Percentiles rank a stretch among this genome's conserved stretches.
Conservation (phyloP, 2,113 vertebrate genomes). For the Anoplopoma fimbria region DNA sequence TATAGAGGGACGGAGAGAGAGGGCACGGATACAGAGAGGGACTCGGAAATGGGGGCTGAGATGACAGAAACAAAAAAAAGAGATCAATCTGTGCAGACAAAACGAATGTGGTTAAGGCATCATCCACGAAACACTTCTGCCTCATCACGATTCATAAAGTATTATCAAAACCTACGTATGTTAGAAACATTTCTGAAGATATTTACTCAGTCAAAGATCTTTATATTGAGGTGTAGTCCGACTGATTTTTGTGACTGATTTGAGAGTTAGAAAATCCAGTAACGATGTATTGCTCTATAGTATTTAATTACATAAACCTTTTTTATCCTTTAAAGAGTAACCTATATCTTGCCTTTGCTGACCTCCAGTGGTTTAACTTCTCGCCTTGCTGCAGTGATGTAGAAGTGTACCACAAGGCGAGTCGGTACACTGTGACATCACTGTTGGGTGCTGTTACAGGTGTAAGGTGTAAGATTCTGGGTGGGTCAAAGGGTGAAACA, state of each 20-base stretch:
- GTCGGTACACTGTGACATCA: background rate
- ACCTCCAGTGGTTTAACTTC: background rate
- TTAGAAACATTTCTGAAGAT: background rate
- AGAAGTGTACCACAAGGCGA: background rate
- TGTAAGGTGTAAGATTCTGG: background rate
- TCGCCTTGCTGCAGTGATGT: background rate
- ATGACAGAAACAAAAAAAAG: constrained; percentile 19
- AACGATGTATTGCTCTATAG: background rate
- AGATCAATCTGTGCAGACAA: background rate
- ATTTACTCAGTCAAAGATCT: background rate
- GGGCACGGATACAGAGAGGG: background rate
- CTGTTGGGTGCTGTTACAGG: background rate
- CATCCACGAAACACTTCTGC: constrained; percentile 12
- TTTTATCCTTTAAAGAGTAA: background rate
- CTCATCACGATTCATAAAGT: background rate
- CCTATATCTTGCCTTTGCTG: background rate
- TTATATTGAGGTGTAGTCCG: background rate
- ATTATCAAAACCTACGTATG: background rate
- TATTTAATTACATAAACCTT: background rate
- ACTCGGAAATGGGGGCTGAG: constrained; percentile 7
- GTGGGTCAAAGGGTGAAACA: background rate
- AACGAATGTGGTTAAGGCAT: background rate
- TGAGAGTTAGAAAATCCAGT: background rate
- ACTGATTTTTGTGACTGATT: background rate
- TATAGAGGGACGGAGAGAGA: constrained; percentile 41